Evolutionary conservation across 2,113 vertebrate species (phyloP).

Genomic region (Pelecanoides urinatrix): DNA sequence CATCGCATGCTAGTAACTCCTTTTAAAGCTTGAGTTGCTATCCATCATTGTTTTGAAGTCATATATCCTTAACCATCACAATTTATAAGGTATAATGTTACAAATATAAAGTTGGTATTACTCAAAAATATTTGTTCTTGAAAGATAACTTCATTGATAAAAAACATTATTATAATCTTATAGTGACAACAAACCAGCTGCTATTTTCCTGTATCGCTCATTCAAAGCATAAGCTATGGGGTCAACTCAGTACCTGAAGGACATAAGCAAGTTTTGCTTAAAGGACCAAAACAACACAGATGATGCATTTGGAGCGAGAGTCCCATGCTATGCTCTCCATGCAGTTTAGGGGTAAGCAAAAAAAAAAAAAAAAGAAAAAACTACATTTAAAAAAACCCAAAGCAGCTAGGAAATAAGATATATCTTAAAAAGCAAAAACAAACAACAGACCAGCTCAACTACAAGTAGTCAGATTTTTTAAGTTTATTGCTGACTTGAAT

Average conservation of each 20-base stretch:
- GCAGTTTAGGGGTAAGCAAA: accelerated
- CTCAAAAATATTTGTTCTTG: not conserved
- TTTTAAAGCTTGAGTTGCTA: not conserved
- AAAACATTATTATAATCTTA: not conserved
- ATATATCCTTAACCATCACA: not conserved
- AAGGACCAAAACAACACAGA: not conserved
- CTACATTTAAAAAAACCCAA: not conserved
- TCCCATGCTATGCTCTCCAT: not conserved
- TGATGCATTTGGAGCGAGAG: accelerated
- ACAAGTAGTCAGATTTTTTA: no score
- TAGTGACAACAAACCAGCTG: not conserved
- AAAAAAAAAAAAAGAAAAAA: accelerated
- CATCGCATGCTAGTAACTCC: accelerated
- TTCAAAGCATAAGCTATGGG: not conserved
- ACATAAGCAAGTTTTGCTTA: not conserved
- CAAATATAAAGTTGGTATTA: not conserved
- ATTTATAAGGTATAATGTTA: not conserved
- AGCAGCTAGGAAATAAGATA: not conserved
- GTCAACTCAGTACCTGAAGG: not conserved
- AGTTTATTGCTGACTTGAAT: not conserved
- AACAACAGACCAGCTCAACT: not conserved
- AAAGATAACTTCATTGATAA: not conserved
- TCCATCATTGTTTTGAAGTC: not conserved
- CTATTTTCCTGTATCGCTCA: not conserved
- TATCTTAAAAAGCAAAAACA: not conserved